A percentile compares a stretch with the other conserved stretches of the same genome.
Conservation (phyloP, 30 jellyfish, hydroid and myxozoan species). For the Turritopsis dohrnii region DNA sequence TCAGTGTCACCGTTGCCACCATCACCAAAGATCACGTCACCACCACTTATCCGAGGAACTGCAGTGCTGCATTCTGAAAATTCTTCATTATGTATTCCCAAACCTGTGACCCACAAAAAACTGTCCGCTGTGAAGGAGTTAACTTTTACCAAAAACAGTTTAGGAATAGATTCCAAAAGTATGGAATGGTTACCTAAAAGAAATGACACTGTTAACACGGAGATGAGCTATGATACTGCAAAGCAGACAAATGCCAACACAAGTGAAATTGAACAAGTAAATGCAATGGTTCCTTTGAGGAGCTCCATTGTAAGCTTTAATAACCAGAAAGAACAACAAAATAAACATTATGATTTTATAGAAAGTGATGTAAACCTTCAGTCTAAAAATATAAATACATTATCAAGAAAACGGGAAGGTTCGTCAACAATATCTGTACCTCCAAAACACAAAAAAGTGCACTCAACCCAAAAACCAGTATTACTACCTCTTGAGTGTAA, state of each 20-base stretch:
- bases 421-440: neutral
- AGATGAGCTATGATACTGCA: too few species aligned
- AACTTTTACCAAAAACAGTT: neutral
- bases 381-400: neutral
- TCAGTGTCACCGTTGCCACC: constrained; percentile 74
- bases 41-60: constrained; percentile 53
- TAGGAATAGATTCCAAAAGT: neutral
- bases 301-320: neutral
- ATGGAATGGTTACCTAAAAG: neutral
- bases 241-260: neutral
- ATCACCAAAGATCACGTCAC: constrained; percentile 53
- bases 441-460: neutral
- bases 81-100: constrained; percentile 25
- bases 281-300: neutral
- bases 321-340: neutral
- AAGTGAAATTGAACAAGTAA: neutral
- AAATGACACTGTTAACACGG: neutral
- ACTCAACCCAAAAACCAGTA: too few species aligned
- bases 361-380: neutral
- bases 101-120: constrained; percentile 5
- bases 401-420: neutral
- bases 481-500: too few species aligned
- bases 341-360: neutral
- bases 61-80: constrained; percentile 30
- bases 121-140: neutral